Evolutionary conservation across 1,140 invertebrate species (phyloP).

Genomic region (Aphis craccivora): DNA sequence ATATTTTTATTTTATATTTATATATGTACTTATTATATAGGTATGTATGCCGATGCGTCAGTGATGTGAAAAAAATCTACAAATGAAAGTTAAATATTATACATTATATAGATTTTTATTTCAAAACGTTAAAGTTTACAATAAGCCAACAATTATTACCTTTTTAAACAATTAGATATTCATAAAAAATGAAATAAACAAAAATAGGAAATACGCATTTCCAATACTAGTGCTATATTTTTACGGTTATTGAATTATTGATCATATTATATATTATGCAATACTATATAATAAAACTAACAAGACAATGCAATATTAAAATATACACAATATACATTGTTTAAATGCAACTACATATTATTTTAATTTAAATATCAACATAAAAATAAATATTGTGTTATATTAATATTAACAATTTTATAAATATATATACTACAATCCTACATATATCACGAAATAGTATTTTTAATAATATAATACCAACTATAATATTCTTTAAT

Average conservation of each 20-base stretch:
- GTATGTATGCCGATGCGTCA: neutral
- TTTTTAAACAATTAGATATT: no score
- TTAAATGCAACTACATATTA: neutral
- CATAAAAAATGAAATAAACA: neutral
- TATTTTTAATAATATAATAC: no score
- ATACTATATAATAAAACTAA: neutral
- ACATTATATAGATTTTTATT: neutral
- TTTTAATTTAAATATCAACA: neutral
- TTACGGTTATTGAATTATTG: neutral
- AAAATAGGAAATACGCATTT: neutral
- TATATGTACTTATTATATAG: neutral
- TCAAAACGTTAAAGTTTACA: neutral
- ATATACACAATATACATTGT: no score
- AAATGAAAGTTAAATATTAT: constrained; percentile 9
- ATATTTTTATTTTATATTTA: neutral
- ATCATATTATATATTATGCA: neutral
- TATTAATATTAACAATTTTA: neutral
- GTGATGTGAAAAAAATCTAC: neutral
- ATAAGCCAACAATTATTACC: no score
- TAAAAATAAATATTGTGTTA: neutral
- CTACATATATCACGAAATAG: no score
- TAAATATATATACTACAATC: neutral
- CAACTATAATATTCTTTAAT: no score
- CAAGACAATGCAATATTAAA: neutral
- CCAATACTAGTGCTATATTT: neutral